These are phyloP conservation scores for Triops longicaudatus DNA, from an alignment of 1,140 invertebrate genomes.

Conservation along the genomic window DNA sequence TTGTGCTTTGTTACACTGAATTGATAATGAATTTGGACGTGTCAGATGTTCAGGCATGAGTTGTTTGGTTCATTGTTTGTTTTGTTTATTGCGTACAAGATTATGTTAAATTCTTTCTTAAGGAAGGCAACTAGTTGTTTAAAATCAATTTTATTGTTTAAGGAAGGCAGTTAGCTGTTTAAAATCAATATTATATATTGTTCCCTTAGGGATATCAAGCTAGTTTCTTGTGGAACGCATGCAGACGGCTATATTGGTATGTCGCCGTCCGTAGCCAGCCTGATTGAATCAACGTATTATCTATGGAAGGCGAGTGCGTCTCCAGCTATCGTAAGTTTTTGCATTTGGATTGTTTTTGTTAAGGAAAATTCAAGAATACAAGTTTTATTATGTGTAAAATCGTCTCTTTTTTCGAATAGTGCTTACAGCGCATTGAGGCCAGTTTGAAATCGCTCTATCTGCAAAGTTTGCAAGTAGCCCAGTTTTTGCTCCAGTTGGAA, in stretches of 20 bases:
- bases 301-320: constrained; percentile 59
- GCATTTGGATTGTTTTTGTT: constrained; percentile 14
- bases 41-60: constrained; percentile 23
- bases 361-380: not conserved
- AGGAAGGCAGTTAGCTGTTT: not conserved
- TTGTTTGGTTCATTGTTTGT: not conserved
- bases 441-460: constrained; percentile 75
- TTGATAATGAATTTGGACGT: no score
- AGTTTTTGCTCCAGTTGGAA: constrained; percentile 48
- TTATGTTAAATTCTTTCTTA: no score
- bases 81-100: no score
- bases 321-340: constrained; percentile 54
- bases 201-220: constrained; percentile 31
- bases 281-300: constrained; percentile 70
- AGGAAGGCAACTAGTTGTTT: not conserved
- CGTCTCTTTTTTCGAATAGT: constrained; percentile 50
- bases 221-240: constrained; percentile 48
- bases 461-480: constrained; percentile 70
- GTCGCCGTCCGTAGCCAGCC: constrained; percentile 71
- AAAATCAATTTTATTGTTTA: not conserved
- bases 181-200: not conserved
- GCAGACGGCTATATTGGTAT: constrained; percentile 52
- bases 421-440: constrained; percentile 70
- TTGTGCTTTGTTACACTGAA: no score
- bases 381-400: not conserved